Percentiles rank a stretch among this genome's conserved stretches.
These are phyloP conservation scores for Mellivora capensis DNA, from an alignment of 2,113 vertebrate species.

Conservation along the genomic window DNA sequence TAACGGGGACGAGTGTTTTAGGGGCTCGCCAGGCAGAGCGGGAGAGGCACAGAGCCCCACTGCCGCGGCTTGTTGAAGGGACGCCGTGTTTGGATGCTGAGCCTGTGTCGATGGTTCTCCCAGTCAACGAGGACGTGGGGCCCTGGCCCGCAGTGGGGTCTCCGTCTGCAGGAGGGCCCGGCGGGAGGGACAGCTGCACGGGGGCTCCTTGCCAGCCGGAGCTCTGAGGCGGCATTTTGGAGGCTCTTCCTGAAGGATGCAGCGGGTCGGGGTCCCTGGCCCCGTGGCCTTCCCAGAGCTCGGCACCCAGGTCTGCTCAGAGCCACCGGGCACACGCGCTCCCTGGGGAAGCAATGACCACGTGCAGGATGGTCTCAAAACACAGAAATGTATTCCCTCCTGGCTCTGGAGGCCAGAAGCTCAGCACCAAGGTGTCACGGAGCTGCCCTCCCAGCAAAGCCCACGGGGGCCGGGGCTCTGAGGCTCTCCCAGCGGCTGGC, in stretches of 20 bases:
- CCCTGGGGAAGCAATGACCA: not conserved
- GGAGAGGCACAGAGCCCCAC: not conserved
- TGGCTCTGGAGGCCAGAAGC: not conserved
- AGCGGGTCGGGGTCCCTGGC: not conserved
- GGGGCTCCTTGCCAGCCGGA: not conserved
- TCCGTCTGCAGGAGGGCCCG: not conserved
- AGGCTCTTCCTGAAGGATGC: rapidly evolving
- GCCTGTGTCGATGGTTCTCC: not conserved
- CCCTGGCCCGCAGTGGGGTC: rapidly evolving
- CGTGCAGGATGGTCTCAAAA: not conserved
- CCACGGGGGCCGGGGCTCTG: not conserved
- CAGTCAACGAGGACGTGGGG: not conserved
- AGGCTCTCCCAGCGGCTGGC: no score
- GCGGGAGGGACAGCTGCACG: no score
- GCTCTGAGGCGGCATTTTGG: not conserved
- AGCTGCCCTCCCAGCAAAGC: not conserved
- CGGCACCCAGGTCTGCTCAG: not conserved
- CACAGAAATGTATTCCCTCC: not conserved
- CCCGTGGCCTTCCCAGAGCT: rapidly evolving
- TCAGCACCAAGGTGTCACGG: not conserved
- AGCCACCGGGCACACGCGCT: rapidly evolving
- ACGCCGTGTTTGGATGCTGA: not conserved
- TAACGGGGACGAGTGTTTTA: rapidly evolving
- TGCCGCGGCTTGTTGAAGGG: not conserved
- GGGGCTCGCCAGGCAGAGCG: not conserved